A percentile compares a stretch with the other conserved stretches of the same genome.
Conservation (phyloP, 2,888 invertebrate genomes). For the Ctenicera cuprea region DNA sequence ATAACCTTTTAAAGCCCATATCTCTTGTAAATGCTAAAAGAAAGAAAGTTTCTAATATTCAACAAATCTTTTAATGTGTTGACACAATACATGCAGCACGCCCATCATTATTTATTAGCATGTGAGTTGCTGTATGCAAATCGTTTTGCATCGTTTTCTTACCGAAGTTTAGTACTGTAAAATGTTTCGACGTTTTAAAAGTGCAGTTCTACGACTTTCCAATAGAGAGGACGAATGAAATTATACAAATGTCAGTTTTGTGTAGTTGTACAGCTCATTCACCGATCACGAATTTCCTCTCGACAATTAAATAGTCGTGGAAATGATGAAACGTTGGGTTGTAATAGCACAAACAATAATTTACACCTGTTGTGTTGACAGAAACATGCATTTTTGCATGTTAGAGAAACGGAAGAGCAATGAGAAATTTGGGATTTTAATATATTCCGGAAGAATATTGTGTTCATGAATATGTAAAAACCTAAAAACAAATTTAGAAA, state of each 20-base stretch:
- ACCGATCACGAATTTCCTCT: conserved; percentile 60
- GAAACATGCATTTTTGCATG: neutral
- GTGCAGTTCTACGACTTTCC: conserved; percentile 41
- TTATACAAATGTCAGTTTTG: conserved; percentile 50
- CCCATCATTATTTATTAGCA: conserved; percentile 46
- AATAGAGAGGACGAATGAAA: conserved; percentile 46
- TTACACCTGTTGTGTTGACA: conserved; percentile 5
- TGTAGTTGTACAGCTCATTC: conserved; percentile 52
- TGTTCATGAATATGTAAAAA: neutral
- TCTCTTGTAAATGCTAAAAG: conserved; percentile 5
- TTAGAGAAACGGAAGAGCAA: neutral
- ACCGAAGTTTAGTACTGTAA: conserved; percentile 14
- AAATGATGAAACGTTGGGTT: conserved; percentile 5
- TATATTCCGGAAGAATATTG: neutral
- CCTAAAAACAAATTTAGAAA: neutral
- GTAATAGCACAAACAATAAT: conserved; percentile 3
- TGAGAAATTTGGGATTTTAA: neutral
- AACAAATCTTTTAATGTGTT: conserved; percentile 30
- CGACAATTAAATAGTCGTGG: neutral
- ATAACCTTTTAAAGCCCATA: conserved; percentile 10
- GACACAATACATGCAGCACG: conserved; percentile 45
- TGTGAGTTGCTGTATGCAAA: conserved; percentile 33
- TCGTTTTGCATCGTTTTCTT: conserved; percentile 3
- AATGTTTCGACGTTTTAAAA: conserved; percentile 16
- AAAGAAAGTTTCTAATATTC: conserved; percentile 27